Evolutionary conservation across 2,113 vertebrate species (phyloP).

Genomic region (Oncorhynchus kisutch): DNA sequence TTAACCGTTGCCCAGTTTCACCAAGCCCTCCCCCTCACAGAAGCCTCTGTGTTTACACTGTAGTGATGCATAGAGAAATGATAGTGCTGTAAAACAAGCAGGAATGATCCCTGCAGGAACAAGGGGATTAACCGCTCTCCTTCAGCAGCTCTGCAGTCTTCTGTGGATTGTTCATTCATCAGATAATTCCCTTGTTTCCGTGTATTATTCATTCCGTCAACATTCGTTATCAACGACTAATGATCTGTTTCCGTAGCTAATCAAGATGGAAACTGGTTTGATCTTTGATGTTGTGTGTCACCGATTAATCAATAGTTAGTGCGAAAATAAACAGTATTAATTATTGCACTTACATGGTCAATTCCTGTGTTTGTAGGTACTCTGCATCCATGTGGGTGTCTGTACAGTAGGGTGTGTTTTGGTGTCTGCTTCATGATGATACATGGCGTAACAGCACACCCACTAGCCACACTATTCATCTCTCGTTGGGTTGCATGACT

Average conservation of each 20-base stretch:
- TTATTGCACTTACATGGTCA: neutral
- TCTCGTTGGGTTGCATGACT: neutral
- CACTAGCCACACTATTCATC: neutral
- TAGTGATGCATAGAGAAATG: slow-evolving; percentile 43
- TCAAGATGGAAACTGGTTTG: neutral
- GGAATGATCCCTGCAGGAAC: neutral
- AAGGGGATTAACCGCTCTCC: neutral
- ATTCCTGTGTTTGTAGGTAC: too few relatives aligned
- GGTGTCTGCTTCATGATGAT: too few relatives aligned
- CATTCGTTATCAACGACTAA: neutral
- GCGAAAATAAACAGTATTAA: neutral
- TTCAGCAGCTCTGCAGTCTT: neutral
- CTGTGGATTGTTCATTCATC: slow-evolving; percentile 12
- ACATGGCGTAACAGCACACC: too few relatives aligned
- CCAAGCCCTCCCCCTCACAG: slow-evolving; percentile 39
- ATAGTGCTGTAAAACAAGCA: slow-evolving; percentile 20
- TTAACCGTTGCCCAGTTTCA: slow-evolving; percentile 39
- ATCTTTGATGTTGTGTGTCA: neutral
- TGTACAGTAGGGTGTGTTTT: too few relatives aligned
- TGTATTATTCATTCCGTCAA: slow-evolving; percentile 17
- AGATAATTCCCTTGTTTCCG: neutral
- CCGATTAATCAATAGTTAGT: neutral
- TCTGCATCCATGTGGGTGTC: too few relatives aligned
- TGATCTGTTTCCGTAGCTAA: neutral
- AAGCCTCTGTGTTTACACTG: slow-evolving; percentile 49